Evolutionary conservation across 2,797 vertebrate species (phyloP).

Genomic region (Liparis tanakae): DNA sequence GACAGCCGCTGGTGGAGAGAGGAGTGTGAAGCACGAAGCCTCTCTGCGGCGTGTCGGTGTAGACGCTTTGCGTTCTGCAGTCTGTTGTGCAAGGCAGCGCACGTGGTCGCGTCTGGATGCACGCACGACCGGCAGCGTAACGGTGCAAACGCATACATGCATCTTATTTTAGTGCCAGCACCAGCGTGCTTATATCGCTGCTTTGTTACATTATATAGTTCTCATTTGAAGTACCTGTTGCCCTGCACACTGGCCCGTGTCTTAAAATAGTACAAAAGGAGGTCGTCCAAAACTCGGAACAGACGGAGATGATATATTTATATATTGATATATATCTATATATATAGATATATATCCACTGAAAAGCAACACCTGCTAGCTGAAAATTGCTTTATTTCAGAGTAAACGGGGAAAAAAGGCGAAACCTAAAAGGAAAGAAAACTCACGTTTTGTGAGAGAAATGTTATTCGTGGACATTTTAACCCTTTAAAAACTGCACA

Average conservation of each 20-base stretch:
- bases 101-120: conserved; percentile 41
- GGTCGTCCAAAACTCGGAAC: background rate
- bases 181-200: background rate
- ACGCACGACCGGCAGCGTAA: conserved; percentile 9
- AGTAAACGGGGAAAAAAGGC: too few relatives aligned
- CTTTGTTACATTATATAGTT: too few relatives aligned
- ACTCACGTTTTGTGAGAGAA: background rate
- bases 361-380: background rate
- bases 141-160: background rate
- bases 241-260: background rate
- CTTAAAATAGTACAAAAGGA: background rate
- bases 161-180: background rate
- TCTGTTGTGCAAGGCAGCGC: conserved; percentile 27
- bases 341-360: conserved; percentile 14
- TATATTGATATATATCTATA: too few relatives aligned
- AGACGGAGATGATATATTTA: background rate
- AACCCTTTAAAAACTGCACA: background rate
- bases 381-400: too few relatives aligned
- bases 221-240: too few relatives aligned
- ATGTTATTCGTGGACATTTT: background rate
- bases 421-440: too few relatives aligned
- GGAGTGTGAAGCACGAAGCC: conserved; percentile 22
- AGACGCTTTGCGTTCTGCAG: background rate
- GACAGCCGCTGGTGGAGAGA: conserved; percentile 30
- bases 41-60: conserved; percentile 9